These are phyloP conservation scores for Taxidea taxus DNA, from an alignment of 2,113 vertebrate genomes.

Conservation along the genomic window DNA sequence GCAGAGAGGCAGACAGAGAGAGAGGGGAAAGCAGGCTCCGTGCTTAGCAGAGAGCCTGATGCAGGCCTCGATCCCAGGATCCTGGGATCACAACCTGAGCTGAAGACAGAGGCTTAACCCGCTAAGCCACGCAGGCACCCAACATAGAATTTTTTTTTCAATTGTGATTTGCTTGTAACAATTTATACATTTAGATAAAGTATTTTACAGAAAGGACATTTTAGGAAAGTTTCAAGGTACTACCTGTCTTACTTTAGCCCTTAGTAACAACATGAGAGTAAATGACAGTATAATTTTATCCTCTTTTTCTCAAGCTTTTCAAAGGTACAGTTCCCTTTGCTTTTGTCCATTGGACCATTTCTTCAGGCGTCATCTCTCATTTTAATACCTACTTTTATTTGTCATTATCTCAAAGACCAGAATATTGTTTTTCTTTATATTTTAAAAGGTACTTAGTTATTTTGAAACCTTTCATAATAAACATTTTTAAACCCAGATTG, in stretches of 20 bases:
- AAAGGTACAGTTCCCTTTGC: background rate
- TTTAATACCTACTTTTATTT: background rate
- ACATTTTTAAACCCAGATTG: background rate
- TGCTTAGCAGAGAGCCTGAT: too few relatives aligned
- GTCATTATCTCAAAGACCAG: background rate
- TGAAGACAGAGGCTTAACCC: too few relatives aligned
- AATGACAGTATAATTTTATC: background rate
- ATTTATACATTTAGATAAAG: background rate
- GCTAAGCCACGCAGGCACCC: too few relatives aligned
- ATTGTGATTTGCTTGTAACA: background rate
- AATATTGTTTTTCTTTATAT: background rate
- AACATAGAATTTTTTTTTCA: background rate
- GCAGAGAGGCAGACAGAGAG: too few relatives aligned
- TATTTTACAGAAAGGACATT: background rate
- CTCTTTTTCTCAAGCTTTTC: background rate
- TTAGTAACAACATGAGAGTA: background rate
- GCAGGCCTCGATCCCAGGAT: too few relatives aligned
- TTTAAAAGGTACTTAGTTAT: background rate
- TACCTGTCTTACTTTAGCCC: background rate
- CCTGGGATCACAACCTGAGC: too few relatives aligned
- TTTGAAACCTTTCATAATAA: background rate
- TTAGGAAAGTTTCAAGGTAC: background rate
- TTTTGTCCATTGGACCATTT: background rate
- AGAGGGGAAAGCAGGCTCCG: too few relatives aligned
- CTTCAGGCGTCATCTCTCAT: background rate